Conservation (phyloP, 1,140 invertebrate genomes). For the Chrysomallon squamiferum region DNA sequence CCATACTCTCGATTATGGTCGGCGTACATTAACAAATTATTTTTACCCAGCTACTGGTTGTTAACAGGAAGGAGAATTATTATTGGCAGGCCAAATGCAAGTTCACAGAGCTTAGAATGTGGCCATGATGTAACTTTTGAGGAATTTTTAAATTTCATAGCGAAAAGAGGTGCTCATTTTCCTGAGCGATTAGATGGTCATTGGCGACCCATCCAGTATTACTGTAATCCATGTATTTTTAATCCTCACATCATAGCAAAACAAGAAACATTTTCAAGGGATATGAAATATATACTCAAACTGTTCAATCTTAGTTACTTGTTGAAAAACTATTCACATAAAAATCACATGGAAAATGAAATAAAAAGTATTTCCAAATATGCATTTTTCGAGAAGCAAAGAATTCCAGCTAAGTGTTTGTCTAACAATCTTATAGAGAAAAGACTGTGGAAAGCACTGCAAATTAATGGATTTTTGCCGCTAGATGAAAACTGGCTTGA, state of each 20-base stretch:
- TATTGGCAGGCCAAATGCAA: not conserved
- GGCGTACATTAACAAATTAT: conserved; percentile 35
- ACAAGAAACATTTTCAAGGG: conserved; percentile 20
- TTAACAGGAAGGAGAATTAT: conserved; percentile 11
- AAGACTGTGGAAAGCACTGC: conserved; percentile 12
- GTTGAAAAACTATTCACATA: not conserved
- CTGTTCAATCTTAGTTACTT: conserved; percentile 1
- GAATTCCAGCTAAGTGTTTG: not conserved
- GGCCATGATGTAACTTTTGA: conserved; percentile 33
- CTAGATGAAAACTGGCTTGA: not conserved
- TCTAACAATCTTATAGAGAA: not conserved
- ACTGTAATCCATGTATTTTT: conserved; percentile 26
- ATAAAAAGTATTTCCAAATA: conserved; percentile 1
- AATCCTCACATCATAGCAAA: conserved; percentile 12
- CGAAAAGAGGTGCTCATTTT: not conserved
- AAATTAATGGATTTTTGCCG: conserved; percentile 18
- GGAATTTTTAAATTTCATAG: conserved; percentile 25
- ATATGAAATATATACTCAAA: conserved; percentile 7
- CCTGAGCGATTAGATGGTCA: conserved; percentile 18
- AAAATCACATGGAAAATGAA: conserved; percentile 1
- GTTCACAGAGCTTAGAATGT: conserved; percentile 11
- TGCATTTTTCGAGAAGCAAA: not conserved
- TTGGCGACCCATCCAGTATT: conserved; percentile 21
- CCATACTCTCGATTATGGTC: conserved; percentile 35
- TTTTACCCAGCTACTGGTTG: conserved; percentile 23